Conservation (phyloP, 2,888 invertebrate genomes). For the Rhagium mordax region DNA sequence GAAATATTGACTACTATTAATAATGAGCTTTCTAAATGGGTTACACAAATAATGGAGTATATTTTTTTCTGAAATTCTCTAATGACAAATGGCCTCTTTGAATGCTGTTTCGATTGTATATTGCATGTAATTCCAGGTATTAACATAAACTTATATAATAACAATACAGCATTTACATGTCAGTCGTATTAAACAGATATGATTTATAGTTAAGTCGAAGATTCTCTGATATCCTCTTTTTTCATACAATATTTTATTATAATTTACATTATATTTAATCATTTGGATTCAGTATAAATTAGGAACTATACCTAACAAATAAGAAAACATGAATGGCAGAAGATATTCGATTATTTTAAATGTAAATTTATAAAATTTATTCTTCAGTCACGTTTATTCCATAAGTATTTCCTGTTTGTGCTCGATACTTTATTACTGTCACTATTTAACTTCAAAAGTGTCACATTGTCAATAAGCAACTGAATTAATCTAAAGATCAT, state of each 20-base stretch:
- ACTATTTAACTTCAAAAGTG: not conserved
- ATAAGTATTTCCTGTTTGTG: not conserved
- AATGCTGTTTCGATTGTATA: slow-evolving; percentile 60
- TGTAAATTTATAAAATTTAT: slow-evolving; percentile 10
- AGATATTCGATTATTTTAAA: slow-evolving; percentile 1
- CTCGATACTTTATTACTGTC: not conserved
- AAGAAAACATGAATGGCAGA: slow-evolving; percentile 43
- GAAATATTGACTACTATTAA: slow-evolving; percentile 28
- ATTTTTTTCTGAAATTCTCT: slow-evolving; percentile 42
- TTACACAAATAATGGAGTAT: slow-evolving; percentile 14
- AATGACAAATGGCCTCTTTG: slow-evolving; percentile 60
- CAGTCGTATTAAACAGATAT: slow-evolving; percentile 52
- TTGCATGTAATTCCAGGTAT: slow-evolving; percentile 56
- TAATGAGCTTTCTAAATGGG: slow-evolving; percentile 26
- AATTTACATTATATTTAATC: slow-evolving; percentile 46
- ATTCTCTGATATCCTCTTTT: slow-evolving; percentile 52
- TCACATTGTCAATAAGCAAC: not conserved
- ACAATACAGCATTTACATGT: slow-evolving; percentile 63
- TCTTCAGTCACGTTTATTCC: not conserved
- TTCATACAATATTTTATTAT: slow-evolving; percentile 40
- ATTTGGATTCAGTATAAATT: slow-evolving; percentile 49
- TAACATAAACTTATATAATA: slow-evolving; percentile 62
- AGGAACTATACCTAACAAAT: slow-evolving; percentile 48
- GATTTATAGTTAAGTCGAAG: slow-evolving; percentile 59
- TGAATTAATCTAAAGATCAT: not conserved